These are phyloP conservation scores for Cryptomyrus ogoouensis DNA, from an alignment of 2,113 vertebrate genomes.

Conservation along the genomic window DNA sequence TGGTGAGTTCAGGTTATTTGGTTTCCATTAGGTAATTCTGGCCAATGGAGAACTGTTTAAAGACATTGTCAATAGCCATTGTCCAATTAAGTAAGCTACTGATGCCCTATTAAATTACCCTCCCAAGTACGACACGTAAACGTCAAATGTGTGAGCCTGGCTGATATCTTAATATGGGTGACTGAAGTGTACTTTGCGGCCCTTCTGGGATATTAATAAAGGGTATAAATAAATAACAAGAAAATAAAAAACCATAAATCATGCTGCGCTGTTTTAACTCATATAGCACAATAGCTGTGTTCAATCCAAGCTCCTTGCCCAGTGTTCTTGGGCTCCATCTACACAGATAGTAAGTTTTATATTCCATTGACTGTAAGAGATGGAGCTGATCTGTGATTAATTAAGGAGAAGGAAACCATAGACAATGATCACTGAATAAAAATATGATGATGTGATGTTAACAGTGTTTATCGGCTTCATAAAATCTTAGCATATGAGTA, in stretches of 20 bases:
- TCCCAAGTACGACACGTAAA: slow-evolving; percentile 63
- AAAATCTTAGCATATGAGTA: neutral
- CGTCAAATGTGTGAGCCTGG: slow-evolving; percentile 28
- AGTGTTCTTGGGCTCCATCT: neutral
- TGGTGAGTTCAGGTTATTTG: slow-evolving; percentile 69
- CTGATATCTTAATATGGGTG: slow-evolving; percentile 29
- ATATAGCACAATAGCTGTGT: neutral
- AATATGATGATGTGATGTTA: neutral
- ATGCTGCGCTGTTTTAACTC: neutral
- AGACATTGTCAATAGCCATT: slow-evolving; percentile 84
- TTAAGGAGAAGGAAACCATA: neutral
- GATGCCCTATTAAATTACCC: slow-evolving; percentile 84
- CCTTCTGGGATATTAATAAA: slow-evolving; percentile 14
- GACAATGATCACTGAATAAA: neutral
- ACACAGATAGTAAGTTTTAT: neutral
- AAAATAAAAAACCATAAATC: neutral
- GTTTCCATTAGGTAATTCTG: slow-evolving; percentile 80
- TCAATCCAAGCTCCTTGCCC: neutral
- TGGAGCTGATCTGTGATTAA: neutral
- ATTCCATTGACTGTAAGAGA: neutral
- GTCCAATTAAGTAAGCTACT: slow-evolving; percentile 85
- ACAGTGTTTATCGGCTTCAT: neutral
- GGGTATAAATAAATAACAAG: slow-evolving; percentile 24
- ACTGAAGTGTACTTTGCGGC: slow-evolving; percentile 15
- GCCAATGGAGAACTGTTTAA: slow-evolving; percentile 84